Evolutionary conservation across 1,140 invertebrate genomes (phyloP), one percentile per base, ranked within the genome.

Genomic region (Sycophaga agraensis): DNA sequence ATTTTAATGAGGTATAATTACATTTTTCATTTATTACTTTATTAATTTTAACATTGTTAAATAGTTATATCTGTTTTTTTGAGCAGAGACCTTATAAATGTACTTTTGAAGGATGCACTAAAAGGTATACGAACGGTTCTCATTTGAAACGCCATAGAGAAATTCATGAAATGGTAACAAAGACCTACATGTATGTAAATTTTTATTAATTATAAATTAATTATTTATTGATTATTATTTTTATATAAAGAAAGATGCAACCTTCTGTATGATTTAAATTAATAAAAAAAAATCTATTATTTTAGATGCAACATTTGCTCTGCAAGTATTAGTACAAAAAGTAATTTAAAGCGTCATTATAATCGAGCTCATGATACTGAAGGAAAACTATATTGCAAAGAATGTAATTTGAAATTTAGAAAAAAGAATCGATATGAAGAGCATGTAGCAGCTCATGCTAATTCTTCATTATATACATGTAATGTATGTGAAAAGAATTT

Each of bases 21-120:
- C 46, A 46, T 48, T 54, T 21, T n/a, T 45, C 2, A 34, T 62
- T n/a, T 5, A 12, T 6, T 26, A 21, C 5, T 35, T 22, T 3
- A 1, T 16, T 39, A 19, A 9, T 37, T 28, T n/a, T n/a, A n/a
- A n/a, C n/a, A n/a, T n/a, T n/a, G n/a, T n/a, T n/a, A n/a, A n/a
- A n/a, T n/a, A n/a, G n/a, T n/a, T n/a, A n/a, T 14, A 12, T 26
- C 37, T 48, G 19, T 39, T 54, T 24, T 50, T 50, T n/a, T n/a
- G n/a, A n/a, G n/a, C 22, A 66, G 65, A 55, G 60, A 49, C 65
- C 60, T 26, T 57, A 50, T 16, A 63, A 60, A 22, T 66, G 65
- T 51, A 45, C 34, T 12, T 17, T 51, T 17, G 28, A 58, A 34
- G 39, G 26, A 1, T 66, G 65, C 11, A 21, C 59, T 19, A 66